Percentiles rank a stretch among this genome's conserved stretches.
Conservation (phyloP, 2,888 invertebrate species). For the Anoncus sp. region DNA sequence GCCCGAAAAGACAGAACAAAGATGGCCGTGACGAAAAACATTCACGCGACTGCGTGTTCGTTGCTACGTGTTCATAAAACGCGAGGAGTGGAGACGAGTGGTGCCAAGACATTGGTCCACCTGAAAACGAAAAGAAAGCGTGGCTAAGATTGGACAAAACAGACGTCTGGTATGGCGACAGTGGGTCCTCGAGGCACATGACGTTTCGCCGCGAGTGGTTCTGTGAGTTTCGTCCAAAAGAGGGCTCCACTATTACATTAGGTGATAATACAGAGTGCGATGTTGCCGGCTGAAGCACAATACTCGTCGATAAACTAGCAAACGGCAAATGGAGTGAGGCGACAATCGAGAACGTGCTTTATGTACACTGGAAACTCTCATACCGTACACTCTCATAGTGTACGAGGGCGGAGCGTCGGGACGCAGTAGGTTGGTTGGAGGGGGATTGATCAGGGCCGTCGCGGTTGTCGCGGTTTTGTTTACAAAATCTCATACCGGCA, state of each 20-base stretch:
- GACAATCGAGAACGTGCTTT: too few relatives aligned
- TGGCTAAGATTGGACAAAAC: slow-evolving; percentile 27
- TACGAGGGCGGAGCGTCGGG: too few relatives aligned
- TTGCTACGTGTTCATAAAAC: slow-evolving; percentile 26
- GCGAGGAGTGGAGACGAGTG: slow-evolving; percentile 16
- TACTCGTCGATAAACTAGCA: too few relatives aligned
- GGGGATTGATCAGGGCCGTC: too few relatives aligned
- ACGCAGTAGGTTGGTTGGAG: too few relatives aligned
- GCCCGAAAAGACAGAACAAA: slow-evolving; percentile 38
- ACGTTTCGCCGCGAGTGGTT: slow-evolving; percentile 26
- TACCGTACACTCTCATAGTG: too few relatives aligned
- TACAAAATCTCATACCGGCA: too few relatives aligned
- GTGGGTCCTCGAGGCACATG: slow-evolving; percentile 32
- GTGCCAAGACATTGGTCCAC: slow-evolving; percentile 28
- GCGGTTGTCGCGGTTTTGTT: too few relatives aligned
- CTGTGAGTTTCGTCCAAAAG: slow-evolving; percentile 2
- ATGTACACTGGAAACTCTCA: too few relatives aligned
- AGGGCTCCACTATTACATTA: slow-evolving; percentile 6
- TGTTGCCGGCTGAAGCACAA: too few relatives aligned
- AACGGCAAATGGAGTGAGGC: too few relatives aligned
- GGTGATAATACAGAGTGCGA: background rate
- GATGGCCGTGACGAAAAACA: slow-evolving; percentile 24
- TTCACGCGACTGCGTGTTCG: slow-evolving; percentile 38
- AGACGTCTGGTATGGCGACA: slow-evolving; percentile 41
- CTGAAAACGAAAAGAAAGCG: slow-evolving; percentile 12